Base-by-base conservation (phyloP, 2,113 vertebrate genomes). In the Sceloporus tristichus region DNA sequence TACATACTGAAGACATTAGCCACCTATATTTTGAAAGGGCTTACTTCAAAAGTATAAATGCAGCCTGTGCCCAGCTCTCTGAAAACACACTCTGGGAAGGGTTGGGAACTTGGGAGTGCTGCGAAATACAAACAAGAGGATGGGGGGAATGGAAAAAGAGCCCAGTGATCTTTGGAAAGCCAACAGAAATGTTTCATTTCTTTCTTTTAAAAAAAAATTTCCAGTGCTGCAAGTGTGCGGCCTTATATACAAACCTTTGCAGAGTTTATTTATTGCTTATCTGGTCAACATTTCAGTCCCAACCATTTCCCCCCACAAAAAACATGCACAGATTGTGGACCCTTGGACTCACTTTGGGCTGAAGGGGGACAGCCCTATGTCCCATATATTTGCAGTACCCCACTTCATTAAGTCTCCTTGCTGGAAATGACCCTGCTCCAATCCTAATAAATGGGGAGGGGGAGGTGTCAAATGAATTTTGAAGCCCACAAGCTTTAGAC, bases 1-100 rank as follows among this genome's bases (percentile, higher is more conserved):
- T 97, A 96, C 97, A 97, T 97, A 92, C 97, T 97, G 97, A 97
- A 97, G 96, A 97, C 97, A 97, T 97, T 97, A 97, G 96, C 96
- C 95, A 95, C 96, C 96, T 96, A 97, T 97, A 95, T 95, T 93
- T 96, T 96, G 93, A 95, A 92, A 96, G 95, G 66, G n/a, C 94
- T 92, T 1, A 0, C 93, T 92, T 94, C 86, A 88, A 93, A 94
- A 89, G 73, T 93, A 90, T 95, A 95, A 96, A 96, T 93, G 9
- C 66, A 88, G 93, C 92, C 94, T 89, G 85, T 93, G 73, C 16
- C 91, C 53, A 7, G 11, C 93, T 91, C 91, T 86, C 74, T 1
- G 92, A 93, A 94, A 93, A 94, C 0, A 94, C 71, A 73, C 82
- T 10, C 42, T 92, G 79, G 91, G 91, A 80, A 10, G 0, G 6